Conservation (phyloP, 2,888 invertebrate genomes). For the Cryptus viduatorius region DNA sequence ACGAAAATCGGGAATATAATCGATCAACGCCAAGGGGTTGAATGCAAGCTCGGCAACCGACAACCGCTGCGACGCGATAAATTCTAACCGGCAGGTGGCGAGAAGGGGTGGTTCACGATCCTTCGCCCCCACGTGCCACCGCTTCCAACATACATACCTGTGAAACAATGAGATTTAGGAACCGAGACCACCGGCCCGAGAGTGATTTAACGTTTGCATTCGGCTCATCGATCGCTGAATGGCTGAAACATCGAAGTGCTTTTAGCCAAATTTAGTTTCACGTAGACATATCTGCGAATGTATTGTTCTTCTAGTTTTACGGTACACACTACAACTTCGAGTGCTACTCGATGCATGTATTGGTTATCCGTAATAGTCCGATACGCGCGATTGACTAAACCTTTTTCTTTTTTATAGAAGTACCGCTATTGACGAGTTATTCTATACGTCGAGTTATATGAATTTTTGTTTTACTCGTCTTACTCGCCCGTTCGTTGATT, state of each 20-base stretch:
- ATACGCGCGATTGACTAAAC: no score
- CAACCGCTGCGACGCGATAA: constrained; percentile 60
- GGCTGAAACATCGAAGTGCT: constrained; percentile 59
- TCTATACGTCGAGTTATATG: no score
- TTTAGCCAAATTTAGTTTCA: constrained; percentile 42
- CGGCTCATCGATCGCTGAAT: constrained; percentile 57
- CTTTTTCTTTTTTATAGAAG: no score
- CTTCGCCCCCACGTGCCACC: constrained; percentile 6
- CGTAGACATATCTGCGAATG: neutral
- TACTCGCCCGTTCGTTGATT: no score
- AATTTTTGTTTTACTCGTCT: no score
- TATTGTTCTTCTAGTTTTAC: no score
- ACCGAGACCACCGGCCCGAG: constrained; percentile 56
- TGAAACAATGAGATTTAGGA: constrained; percentile 68
- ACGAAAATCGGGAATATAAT: constrained; percentile 53
- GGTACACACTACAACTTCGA: no score
- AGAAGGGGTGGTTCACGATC: constrained; percentile 15
- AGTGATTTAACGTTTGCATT: constrained; percentile 66
- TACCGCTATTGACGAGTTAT: no score
- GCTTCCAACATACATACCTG: constrained; percentile 38
- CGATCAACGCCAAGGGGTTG: constrained; percentile 47
- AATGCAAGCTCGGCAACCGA: constrained; percentile 57
- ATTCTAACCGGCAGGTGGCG: constrained; percentile 49
- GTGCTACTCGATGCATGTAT: no score
- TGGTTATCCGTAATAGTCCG: no score